Base-by-base conservation (phyloP, 2,113 vertebrate species). In the Marmota flaviventris region DNA sequence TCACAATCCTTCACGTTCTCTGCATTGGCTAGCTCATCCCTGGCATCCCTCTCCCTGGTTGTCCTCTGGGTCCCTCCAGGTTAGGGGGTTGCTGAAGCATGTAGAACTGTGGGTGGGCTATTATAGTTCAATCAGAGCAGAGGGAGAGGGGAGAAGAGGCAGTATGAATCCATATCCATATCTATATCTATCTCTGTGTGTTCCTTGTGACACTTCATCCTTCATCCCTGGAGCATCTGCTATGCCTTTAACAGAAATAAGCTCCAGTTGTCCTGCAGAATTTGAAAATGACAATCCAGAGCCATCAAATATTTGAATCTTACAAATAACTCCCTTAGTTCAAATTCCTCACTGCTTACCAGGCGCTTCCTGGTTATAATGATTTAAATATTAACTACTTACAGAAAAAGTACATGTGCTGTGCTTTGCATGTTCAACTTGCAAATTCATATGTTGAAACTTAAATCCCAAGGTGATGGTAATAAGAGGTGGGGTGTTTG, bases 351-450 rank as follows among this genome's bases (percentile, higher is more conserved):
- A 63, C 32, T 24, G 70, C 48, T 93, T 84, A 82, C 81, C 51
- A 86, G 86, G 69, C 75, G 79, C 61, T 63, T 96, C 88, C 65
- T 76, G 58, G 37, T 84, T 96, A 89, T 76, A 93, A 96, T 32
- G 56, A 95, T 92, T 95, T 93, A 96, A 95, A 93, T 93, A 84
- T 92, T 93, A 92, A 85, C 90, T 95, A 48, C 13, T 6, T 81
- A 67, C 29, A 96, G 76, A 56, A 56, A 63, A 96, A 65, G 63
- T 45, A 42, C 16, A 89, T 34, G 78, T 73, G 95, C 81, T 32
- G 73, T 90, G 53, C 8, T 90, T 83, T 90, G n/a, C 72, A 79
- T 67, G 42, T 65, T 72, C 53, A 56, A 45, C 45, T 53, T 89
- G 79, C 42, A 70, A 85, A 53, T 79, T 85, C 65, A 65, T 56